Conservation (phyloP, 2,797 vertebrate genomes). For the Lacerta agilis region DNA sequence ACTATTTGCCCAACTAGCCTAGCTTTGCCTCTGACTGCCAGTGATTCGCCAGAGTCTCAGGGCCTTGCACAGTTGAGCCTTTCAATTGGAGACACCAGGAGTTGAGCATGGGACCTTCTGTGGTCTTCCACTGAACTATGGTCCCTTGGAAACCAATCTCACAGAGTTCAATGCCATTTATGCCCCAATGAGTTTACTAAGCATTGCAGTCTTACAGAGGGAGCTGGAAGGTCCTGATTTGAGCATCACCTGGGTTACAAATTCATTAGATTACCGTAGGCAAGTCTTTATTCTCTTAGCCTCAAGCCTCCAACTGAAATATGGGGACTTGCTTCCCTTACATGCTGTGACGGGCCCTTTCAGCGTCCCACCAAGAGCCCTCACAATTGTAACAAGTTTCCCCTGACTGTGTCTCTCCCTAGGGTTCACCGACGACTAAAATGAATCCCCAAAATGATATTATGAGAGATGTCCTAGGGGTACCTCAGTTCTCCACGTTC, state of each 20-base stretch:
- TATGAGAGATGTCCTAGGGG: no score
- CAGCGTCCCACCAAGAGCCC: no score
- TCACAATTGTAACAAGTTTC: no score
- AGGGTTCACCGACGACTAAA: no score
- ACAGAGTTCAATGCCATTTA: neutral
- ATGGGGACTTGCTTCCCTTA: neutral
- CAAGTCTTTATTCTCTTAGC: constrained; percentile 7
- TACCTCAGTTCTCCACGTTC: no score
- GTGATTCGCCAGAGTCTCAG: neutral
- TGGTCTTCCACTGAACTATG: neutral
- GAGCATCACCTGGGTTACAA: neutral
- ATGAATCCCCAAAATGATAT: no score
- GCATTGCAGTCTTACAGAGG: neutral
- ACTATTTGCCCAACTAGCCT: neutral
- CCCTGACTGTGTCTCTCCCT: no score
- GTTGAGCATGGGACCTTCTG: neutral
- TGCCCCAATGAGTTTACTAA: neutral
- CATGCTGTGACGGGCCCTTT: no score
- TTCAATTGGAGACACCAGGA: neutral
- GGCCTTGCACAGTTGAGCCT: neutral
- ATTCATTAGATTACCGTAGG: neutral
- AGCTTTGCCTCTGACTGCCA: neutral
- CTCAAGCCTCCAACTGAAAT: neutral
- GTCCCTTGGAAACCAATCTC: neutral
- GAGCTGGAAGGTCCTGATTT: neutral